A percentile compares a stretch with the other conserved stretches of the same genome.
Conservation (phyloP, 2,888 invertebrate genomes). For the Agrochola litura region DNA sequence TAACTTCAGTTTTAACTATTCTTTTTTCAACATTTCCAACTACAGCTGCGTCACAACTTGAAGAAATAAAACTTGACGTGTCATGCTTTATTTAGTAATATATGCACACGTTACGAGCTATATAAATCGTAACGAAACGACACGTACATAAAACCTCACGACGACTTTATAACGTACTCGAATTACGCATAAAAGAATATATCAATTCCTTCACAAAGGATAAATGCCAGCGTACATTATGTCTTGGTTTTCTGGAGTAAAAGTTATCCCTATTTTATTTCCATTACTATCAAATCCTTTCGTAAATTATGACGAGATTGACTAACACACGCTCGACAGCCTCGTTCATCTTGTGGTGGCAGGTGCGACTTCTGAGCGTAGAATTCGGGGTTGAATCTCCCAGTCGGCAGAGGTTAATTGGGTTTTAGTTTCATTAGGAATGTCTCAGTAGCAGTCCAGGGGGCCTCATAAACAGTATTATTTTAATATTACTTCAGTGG, state of each 20-base stretch:
- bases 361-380: not conserved
- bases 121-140: constrained; percentile 30
- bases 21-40: not conserved
- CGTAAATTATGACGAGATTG: not conserved
- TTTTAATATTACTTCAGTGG: too few species aligned
- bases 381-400: not conserved
- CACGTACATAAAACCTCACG: constrained; percentile 36
- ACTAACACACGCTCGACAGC: too few species aligned
- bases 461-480: too few species aligned
- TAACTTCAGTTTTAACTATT: not conserved
- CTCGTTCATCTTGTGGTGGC: not conserved
- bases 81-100: constrained; percentile 36
- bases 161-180: constrained; percentile 22
- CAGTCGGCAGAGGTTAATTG: not conserved
- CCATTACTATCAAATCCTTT: constrained; percentile 6
- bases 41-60: constrained; percentile 2
- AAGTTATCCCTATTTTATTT: not conserved
- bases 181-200: constrained; percentile 43
- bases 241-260: constrained; percentile 6
- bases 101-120: constrained; percentile 33
- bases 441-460: not conserved
- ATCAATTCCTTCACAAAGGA: constrained; percentile 9
- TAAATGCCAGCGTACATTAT: not conserved
- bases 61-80: constrained; percentile 20
- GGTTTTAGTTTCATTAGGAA: not conserved